Percentiles rank a stretch among this genome's conserved stretches.
phyloP scores from a whole-genome alignment of 1,140 invertebrate genomes.

The Pseudomyrmex concolor region DNA sequence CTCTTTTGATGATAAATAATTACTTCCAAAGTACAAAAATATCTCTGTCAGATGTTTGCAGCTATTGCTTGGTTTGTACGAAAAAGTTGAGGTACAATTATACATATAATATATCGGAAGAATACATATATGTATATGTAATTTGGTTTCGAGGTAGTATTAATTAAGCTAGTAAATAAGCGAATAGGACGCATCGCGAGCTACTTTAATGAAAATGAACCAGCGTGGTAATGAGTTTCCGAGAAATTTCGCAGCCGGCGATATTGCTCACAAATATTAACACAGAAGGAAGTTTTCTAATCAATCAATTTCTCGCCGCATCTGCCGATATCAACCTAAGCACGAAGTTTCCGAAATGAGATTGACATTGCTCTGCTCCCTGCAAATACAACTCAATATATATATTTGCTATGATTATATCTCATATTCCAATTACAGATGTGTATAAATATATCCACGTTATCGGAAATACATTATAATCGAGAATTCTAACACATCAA shows the following conservation, averaged over 20 bases:
- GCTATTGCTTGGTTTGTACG: neutral
- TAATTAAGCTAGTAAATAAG: constrained; percentile 20
- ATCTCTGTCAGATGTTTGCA: neutral
- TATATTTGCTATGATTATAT: neutral
- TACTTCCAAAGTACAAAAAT: neutral
- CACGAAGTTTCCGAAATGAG: constrained; percentile 63
- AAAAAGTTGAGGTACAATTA: neutral
- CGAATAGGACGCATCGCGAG: constrained; percentile 9
- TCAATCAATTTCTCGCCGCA: constrained; percentile 71
- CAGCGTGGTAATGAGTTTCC: constrained; percentile 59
- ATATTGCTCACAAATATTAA: constrained; percentile 60
- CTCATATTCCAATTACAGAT: constrained; percentile 14
- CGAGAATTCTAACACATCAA: too few relatives aligned
- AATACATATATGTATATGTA: neutral
- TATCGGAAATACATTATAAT: neutral
- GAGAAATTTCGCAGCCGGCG: constrained; percentile 7
- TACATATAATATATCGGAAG: neutral
- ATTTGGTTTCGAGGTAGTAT: constrained; percentile 8
- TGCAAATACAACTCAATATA: constrained; percentile 36
- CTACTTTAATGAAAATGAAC: constrained; percentile 52
- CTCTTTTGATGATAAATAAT: neutral
- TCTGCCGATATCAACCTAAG: constrained; percentile 64
- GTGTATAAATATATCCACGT: neutral
- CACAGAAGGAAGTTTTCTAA: constrained; percentile 64
- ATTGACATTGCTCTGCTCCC: constrained; percentile 36